These are phyloP conservation scores for Tetragonula clypearis DNA, from an alignment of 1,140 invertebrate genomes.

Conservation along the genomic window DNA sequence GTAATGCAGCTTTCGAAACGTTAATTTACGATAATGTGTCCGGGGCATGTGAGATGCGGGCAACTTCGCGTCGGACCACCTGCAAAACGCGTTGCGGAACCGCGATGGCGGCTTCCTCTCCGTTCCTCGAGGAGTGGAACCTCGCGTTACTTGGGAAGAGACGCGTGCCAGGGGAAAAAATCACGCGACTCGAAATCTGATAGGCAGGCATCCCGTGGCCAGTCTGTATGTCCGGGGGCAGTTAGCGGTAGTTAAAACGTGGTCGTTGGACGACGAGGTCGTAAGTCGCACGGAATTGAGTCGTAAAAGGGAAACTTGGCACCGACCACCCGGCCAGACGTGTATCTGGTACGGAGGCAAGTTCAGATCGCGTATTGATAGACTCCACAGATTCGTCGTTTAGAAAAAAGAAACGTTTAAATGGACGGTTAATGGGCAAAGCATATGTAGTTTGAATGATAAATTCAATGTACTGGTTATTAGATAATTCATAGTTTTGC, in stretches of 20 bases:
- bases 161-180: not conserved
- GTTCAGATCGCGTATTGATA: not conserved
- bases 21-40: conserved; percentile 47
- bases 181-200: conserved; percentile 12
- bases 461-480: too few relatives aligned
- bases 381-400: not conserved
- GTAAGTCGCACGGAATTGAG: conserved; percentile 25
- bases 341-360: not conserved
- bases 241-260: conserved; percentile 10
- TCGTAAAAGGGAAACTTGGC: conserved; percentile 20
- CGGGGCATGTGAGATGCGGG: conserved; percentile 29
- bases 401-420: not conserved
- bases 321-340: not conserved
- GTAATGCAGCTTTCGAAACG: conserved; percentile 40
- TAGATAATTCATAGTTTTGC: too few relatives aligned
- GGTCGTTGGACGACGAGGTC: not conserved
- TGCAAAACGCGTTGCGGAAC: not conserved
- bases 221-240: not conserved
- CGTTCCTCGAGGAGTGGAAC: too few relatives aligned
- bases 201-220: not conserved
- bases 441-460: too few relatives aligned
- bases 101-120: not conserved
- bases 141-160: not conserved
- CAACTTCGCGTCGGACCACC: not conserved
- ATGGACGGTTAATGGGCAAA: too few relatives aligned